A percentile compares a stretch with the other conserved stretches of the same genome.
Evolutionary conservation across 2,888 invertebrate species (phyloP).

Genomic region (Agonum fuliginosum): DNA sequence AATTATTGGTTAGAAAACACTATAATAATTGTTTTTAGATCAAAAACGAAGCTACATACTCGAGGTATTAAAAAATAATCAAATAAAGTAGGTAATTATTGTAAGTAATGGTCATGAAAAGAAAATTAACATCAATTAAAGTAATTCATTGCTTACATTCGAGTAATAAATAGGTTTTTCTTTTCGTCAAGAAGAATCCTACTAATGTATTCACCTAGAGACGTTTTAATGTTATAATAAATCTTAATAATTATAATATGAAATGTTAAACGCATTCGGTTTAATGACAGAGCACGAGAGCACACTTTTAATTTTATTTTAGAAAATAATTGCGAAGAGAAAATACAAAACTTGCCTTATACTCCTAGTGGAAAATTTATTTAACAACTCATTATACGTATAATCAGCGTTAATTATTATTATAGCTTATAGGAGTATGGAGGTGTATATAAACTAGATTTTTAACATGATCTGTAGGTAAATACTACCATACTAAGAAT

Average conservation of each 20-base stretch:
- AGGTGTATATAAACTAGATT: neutral
- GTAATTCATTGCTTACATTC: slow-evolving; percentile 15
- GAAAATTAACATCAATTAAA: slow-evolving; percentile 41
- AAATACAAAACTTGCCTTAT: slow-evolving; percentile 28
- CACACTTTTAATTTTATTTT: slow-evolving; percentile 31
- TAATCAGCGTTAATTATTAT: slow-evolving; percentile 25
- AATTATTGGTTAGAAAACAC: neutral
- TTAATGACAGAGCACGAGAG: slow-evolving; percentile 19
- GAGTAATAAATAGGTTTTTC: slow-evolving; percentile 47
- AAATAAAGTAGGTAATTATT: slow-evolving; percentile 33
- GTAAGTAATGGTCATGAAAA: slow-evolving; percentile 37
- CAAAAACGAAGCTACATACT: neutral
- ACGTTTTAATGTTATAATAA: slow-evolving; percentile 39
- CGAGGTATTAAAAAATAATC: neutral
- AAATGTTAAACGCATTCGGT: slow-evolving; percentile 21
- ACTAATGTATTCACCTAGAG: slow-evolving; percentile 35
- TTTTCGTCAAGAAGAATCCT: slow-evolving; percentile 31
- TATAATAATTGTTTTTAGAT: neutral
- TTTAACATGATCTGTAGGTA: neutral
- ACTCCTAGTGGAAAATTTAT: slow-evolving; percentile 27
- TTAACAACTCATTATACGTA: slow-evolving; percentile 13
- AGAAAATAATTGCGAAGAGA: slow-evolving; percentile 38
- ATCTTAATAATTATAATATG: slow-evolving; percentile 44
- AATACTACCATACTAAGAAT: neutral
- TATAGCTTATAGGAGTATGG: neutral